These are phyloP conservation scores for Hypolimnas misippus DNA, from an alignment of 2,888 invertebrate genomes.

Conservation along the genomic window DNA sequence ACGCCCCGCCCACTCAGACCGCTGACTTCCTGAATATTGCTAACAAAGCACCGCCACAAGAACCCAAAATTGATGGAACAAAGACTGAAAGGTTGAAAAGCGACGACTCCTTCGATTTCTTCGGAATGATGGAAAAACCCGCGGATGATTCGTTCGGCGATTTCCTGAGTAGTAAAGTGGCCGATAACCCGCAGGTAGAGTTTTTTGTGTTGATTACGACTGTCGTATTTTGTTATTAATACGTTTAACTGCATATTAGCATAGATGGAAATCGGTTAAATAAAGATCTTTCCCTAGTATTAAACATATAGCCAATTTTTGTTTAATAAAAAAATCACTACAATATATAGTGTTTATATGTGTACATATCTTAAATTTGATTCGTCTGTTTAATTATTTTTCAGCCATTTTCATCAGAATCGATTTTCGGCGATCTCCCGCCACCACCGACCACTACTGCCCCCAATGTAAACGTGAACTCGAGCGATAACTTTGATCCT, in stretches of 20 bases:
- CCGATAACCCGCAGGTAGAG: constrained; percentile 52
- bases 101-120: constrained; percentile 85
- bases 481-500: constrained; percentile 85
- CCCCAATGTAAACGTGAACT: constrained; percentile 49
- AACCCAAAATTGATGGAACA: constrained; percentile 42
- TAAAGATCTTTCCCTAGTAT: too few species aligned
- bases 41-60: constrained; percentile 38
- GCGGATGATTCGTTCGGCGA: constrained; percentile 76
- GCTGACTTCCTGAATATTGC: constrained; percentile 69
- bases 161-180: constrained; percentile 66
- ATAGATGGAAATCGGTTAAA: too few species aligned
- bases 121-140: constrained; percentile 83
- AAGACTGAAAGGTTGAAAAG: constrained; percentile 59
- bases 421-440: constrained; percentile 71
- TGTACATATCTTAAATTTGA: too few species aligned
- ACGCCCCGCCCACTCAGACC: constrained; percentile 48
- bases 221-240: too few species aligned
- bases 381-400: constrained; percentile 23
- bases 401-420: constrained; percentile 64
- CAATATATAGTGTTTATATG: too few species aligned
- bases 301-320: too few species aligned
- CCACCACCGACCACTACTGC: constrained; percentile 55
- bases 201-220: background rate
- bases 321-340: too few species aligned
- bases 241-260: too few species aligned